Evolutionary conservation across 2,113 vertebrate species (phyloP).

Genomic region (Hemicordylus capensis): DNA sequence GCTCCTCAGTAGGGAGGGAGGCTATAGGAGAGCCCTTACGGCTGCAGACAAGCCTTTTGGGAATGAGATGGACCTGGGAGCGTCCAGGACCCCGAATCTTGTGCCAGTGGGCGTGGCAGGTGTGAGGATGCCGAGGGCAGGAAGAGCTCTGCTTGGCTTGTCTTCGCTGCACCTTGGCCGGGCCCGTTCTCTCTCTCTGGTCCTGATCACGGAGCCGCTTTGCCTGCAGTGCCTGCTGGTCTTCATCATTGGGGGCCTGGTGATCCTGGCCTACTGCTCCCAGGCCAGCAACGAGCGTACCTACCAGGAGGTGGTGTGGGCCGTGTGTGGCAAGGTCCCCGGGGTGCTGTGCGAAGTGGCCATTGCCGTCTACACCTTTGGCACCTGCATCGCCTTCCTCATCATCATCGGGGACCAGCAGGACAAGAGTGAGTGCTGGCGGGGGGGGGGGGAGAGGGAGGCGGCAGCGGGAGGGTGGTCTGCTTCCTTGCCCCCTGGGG

Average conservation of each 20-base stretch:
- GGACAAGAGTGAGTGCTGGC: conserved; percentile 88
- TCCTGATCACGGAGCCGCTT: background rate
- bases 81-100: background rate
- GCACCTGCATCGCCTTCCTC: conserved; percentile 97
- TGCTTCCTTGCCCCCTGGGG: no score
- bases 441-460: background rate
- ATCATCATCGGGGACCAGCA: conserved; percentile 98
- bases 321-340: conserved; percentile 86
- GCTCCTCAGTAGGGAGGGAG: background rate
- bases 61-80: no score
- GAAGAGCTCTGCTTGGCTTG: background rate
- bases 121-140: no score
- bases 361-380: conserved; percentile 94
- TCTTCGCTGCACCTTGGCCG: no score
- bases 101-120: background rate
- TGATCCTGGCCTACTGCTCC: conserved; percentile 94
- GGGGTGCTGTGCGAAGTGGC: conserved; percentile 90
- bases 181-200: background rate
- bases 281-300: conserved; percentile 92
- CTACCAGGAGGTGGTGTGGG: conserved; percentile 97
- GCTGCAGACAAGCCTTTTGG: background rate
- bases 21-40: background rate
- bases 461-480: no score
- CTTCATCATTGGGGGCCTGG: conserved; percentile 94
- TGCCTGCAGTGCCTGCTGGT: conserved; percentile 88